Conservation (phyloP, 2,113 vertebrate genomes). For the Amblyopsis rosae region DNA sequence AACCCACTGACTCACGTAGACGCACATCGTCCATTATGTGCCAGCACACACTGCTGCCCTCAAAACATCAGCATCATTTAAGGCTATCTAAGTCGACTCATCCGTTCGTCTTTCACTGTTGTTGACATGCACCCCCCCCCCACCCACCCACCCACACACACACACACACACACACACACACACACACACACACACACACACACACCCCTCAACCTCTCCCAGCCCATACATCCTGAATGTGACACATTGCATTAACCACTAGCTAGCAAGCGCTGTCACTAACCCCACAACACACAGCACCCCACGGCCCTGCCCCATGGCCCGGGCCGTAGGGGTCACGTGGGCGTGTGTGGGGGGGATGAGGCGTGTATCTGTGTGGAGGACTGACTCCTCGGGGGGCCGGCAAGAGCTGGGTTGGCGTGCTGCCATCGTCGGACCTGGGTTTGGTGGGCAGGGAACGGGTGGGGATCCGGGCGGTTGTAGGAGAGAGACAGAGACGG, state of each 20-base stretch:
- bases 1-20: slow-evolving; percentile 5
- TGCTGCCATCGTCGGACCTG: slow-evolving; percentile 82
- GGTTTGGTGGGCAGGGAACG: slow-evolving; percentile 42
- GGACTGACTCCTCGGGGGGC: slow-evolving; percentile 71
- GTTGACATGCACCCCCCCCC: slow-evolving; percentile 30
- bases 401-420: slow-evolving; percentile 84
- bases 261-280: slow-evolving; percentile 47
- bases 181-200: too few species aligned
- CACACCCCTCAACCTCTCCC: background rate
- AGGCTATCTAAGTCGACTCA: slow-evolving; percentile 18
- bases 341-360: slow-evolving; percentile 53
- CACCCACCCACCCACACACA: too few species aligned
- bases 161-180: too few species aligned
- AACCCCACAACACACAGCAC: slow-evolving; percentile 36
- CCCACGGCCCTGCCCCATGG: slow-evolving; percentile 51
- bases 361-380: slow-evolving; percentile 76
- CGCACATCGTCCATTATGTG: slow-evolving; percentile 27
- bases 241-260: slow-evolving; percentile 17
- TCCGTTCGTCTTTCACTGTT: background rate
- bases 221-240: background rate
- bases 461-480: slow-evolving; percentile 26
- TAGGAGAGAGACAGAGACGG: slow-evolving; percentile 22
- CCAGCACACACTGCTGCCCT: slow-evolving; percentile 11
- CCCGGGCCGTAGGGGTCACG: slow-evolving; percentile 26
- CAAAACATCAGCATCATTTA: slow-evolving; percentile 42